Conservation (phyloP, 2,113 vertebrate genomes). For the Platichthys flesus region DNA sequence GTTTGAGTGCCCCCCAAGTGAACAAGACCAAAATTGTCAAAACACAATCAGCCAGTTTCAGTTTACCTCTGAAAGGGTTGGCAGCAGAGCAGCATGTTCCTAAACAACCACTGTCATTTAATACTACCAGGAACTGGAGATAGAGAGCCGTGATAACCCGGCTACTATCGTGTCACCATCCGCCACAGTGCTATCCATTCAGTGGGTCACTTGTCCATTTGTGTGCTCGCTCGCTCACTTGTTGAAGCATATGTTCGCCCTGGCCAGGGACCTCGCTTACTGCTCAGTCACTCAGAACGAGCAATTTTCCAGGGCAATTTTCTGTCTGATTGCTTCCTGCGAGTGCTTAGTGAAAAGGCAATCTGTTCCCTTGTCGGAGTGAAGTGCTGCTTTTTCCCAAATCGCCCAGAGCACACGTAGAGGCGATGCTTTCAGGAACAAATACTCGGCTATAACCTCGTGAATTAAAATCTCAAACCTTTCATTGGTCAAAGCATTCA, state of each 20-base stretch:
- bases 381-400: slow-evolving; percentile 54
- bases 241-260: slow-evolving; percentile 50
- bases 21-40: slow-evolving; percentile 28
- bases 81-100: slow-evolving; percentile 53
- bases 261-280: slow-evolving; percentile 35
- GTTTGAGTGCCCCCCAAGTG: neutral
- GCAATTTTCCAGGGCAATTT: slow-evolving; percentile 78
- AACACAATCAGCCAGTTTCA: slow-evolving; percentile 34
- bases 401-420: slow-evolving; percentile 36
- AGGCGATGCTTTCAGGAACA: slow-evolving; percentile 53
- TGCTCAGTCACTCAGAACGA: slow-evolving; percentile 71
- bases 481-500: slow-evolving; percentile 15
- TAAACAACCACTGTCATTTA: slow-evolving; percentile 46
- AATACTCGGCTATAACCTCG: slow-evolving; percentile 7
- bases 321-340: slow-evolving; percentile 81
- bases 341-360: slow-evolving; percentile 70
- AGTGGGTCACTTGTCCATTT: slow-evolving; percentile 57
- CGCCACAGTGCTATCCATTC: slow-evolving; percentile 66
- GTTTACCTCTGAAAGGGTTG: slow-evolving; percentile 49
- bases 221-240: slow-evolving; percentile 45
- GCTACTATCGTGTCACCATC: slow-evolving; percentile 65
- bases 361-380: slow-evolving; percentile 70
- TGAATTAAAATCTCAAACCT: slow-evolving; percentile 19
- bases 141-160: slow-evolving; percentile 69
- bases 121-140: slow-evolving; percentile 48